These are phyloP conservation scores for Neodiprion lecontei DNA, from an alignment of 1,140 invertebrate species.

Conservation along the genomic window DNA sequence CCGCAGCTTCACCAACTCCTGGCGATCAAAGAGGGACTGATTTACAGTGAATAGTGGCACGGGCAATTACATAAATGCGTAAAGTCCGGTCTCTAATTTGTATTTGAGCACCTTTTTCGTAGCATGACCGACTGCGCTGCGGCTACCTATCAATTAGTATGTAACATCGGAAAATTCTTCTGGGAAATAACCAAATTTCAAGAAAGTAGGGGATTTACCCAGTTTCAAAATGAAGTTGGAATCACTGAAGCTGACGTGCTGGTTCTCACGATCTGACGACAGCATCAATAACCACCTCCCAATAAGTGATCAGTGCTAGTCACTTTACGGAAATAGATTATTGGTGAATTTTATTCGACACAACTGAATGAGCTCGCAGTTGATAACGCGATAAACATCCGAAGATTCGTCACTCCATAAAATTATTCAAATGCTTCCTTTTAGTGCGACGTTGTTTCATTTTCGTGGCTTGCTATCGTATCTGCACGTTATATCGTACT, in stretches of 20 bases:
- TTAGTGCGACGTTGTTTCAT: background rate
- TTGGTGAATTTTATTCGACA: background rate
- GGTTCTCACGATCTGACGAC: too few species aligned
- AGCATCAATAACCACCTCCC: too few species aligned
- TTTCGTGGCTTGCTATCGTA: too few species aligned
- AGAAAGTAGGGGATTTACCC: too few species aligned
- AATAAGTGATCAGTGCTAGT: too few species aligned
- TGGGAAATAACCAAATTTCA: background rate
- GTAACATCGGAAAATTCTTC: background rate
- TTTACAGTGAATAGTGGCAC: background rate
- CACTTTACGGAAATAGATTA: background rate
- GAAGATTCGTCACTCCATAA: background rate
- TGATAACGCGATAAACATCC: background rate
- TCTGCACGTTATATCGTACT: too few species aligned
- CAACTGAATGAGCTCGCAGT: background rate
- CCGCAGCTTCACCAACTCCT: background rate
- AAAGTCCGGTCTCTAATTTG: background rate
- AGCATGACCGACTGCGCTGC: background rate
- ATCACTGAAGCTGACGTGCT: background rate
- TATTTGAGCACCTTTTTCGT: background rate
- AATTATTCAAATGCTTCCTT: slow-evolving; percentile 3
- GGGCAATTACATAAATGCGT: too few species aligned
- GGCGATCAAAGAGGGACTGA: background rate
- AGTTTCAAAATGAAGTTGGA: background rate
- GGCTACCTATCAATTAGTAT: background rate